phyloP scores from a whole-genome alignment of 2,888 invertebrate genomes.

The Euclidia mi region DNA sequence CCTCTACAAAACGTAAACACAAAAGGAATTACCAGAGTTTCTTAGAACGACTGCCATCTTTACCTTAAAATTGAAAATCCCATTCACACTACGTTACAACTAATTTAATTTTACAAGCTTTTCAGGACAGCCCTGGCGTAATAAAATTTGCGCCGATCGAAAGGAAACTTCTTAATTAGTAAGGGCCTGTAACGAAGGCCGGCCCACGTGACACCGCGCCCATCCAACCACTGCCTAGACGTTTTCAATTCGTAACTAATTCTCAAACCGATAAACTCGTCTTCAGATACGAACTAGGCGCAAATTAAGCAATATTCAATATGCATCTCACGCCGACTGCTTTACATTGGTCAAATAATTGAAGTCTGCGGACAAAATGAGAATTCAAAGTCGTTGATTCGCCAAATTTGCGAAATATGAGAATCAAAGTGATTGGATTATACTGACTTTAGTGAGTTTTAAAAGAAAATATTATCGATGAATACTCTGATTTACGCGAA shows the following conservation, averaged over 20 bases:
- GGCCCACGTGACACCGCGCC: constrained; percentile 67
- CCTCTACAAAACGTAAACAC: constrained; percentile 60
- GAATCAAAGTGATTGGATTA: constrained; percentile 1
- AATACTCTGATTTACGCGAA: not conserved
- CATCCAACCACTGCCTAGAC: constrained; percentile 65
- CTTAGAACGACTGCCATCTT: constrained; percentile 56
- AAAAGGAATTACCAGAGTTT: constrained; percentile 56
- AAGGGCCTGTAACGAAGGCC: constrained; percentile 71
- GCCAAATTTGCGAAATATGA: constrained; percentile 6
- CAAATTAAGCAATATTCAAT: too few species aligned
- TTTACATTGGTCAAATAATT: constrained; percentile 26
- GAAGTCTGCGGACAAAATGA: constrained; percentile 8
- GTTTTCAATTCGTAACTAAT: constrained; percentile 71
- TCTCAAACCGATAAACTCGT: constrained; percentile 57
- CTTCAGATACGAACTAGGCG: constrained; percentile 43
- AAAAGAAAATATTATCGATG: not conserved
- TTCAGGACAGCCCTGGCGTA: constrained; percentile 74
- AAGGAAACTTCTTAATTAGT: constrained; percentile 84
- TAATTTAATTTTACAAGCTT: constrained; percentile 80
- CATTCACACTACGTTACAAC: constrained; percentile 71
- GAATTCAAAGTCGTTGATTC: constrained; percentile 23
- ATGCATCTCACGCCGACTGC: constrained; percentile 31
- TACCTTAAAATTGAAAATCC: constrained; percentile 75
- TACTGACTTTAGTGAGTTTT: not conserved
- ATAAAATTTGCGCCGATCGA: constrained; percentile 79